Percentiles rank a stretch among this genome's conserved stretches.
phyloP scores from a whole-genome alignment of 1,140 invertebrate genomes.

The Drosophila setifemur region DNA sequence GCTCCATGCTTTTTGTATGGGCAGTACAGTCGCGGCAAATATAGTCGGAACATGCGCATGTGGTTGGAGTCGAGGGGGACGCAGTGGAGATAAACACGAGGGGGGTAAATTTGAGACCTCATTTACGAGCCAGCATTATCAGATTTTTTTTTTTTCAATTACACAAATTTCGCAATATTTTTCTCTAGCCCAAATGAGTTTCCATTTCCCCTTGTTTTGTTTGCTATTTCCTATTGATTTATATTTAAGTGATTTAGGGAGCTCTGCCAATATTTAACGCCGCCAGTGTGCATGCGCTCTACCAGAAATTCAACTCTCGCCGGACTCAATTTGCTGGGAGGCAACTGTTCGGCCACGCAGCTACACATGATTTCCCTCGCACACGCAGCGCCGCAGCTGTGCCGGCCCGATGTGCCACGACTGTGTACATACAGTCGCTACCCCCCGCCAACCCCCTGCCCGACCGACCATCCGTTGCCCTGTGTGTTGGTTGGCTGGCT shows the following conservation, averaged over 20 bases:
- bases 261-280: constrained; percentile 48
- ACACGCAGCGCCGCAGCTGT: constrained; percentile 31
- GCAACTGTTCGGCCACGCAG: constrained; percentile 51
- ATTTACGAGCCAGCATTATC: background rate
- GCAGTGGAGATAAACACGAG: background rate
- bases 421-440: constrained; percentile 53
- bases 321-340: constrained; percentile 16
- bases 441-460: constrained; percentile 9
- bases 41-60: constrained; percentile 64
- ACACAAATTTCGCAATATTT: no score
- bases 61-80: constrained; percentile 12
- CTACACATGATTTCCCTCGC: constrained; percentile 52
- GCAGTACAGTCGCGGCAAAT: constrained; percentile 77
- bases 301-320: constrained; percentile 1
- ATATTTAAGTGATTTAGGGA: background rate
- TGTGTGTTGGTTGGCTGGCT: constrained; percentile 67
- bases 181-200: no score
- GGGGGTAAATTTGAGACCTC: background rate
- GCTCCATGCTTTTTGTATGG: constrained; percentile 76
- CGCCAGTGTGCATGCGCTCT: constrained; percentile 68
- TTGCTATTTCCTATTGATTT: background rate
- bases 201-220: no score
- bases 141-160: no score
- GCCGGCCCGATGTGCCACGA: constrained; percentile 50
- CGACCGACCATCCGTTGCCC: constrained; percentile 18